A percentile compares a stretch with the other conserved stretches of the same genome.
Evolutionary conservation across 2,113 vertebrate genomes (phyloP).

Genomic region (Daubentonia madagascariensis): DNA sequence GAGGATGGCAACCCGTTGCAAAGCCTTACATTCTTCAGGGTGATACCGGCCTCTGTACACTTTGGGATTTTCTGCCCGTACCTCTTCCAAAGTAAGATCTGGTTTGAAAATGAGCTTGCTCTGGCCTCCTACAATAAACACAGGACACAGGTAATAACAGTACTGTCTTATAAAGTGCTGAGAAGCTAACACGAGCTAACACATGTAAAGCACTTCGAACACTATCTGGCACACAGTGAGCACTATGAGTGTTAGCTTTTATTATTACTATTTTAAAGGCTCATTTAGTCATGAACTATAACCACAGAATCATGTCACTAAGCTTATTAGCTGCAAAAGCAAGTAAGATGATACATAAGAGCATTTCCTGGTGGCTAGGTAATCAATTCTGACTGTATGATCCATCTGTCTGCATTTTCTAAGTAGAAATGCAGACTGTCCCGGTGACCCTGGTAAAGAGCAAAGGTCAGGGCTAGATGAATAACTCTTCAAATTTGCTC

Average conservation of each 20-base stretch:
- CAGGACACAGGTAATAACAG: neutral
- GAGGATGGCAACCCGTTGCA: slow-evolving; percentile 92
- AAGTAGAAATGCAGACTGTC: neutral
- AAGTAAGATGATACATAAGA: neutral
- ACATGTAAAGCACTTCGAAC: neutral
- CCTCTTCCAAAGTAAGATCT: slow-evolving; percentile 88
- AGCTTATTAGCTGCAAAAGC: neutral
- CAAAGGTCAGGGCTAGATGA: neutral
- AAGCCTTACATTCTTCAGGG: slow-evolving; percentile 87
- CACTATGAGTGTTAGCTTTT: neutral
- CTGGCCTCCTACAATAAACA: slow-evolving; percentile 85
- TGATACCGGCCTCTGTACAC: slow-evolving; percentile 86
- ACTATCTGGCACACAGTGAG: neutral
- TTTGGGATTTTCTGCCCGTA: slow-evolving; percentile 85
- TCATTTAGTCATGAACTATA: neutral
- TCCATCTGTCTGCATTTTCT: too few species aligned
- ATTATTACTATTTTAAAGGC: neutral
- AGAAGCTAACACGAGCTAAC: neutral
- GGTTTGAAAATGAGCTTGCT: slow-evolving; percentile 87
- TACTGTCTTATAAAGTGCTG: neutral
- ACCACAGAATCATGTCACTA: neutral
- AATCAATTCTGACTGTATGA: neutral
- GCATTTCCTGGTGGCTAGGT: neutral
- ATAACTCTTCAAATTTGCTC: neutral
- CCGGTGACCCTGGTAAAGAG: neutral